Evolutionary conservation across 2,797 vertebrate genomes (phyloP).

Genomic region (Sebastes iracundus): DNA sequence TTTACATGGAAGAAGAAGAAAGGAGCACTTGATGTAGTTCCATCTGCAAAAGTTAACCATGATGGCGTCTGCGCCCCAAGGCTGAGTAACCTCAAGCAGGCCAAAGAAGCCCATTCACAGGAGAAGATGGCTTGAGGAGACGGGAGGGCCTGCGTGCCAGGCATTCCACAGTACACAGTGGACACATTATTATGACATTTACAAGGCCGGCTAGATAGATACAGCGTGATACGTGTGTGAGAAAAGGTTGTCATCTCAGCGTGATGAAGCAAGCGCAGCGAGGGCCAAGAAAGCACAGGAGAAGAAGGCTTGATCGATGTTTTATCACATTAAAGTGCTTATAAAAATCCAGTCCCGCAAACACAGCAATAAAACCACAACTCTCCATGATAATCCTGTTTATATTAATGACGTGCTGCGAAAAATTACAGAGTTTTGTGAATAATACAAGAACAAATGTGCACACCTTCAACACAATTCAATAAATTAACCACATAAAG

Average conservation of each 20-base stretch:
- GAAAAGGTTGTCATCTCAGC: slow-evolving; percentile 51
- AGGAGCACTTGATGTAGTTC: slow-evolving; percentile 53
- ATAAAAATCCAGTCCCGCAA: background rate
- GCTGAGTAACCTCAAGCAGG: slow-evolving; percentile 62
- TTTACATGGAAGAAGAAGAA: slow-evolving; percentile 60
- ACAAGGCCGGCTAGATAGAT: slow-evolving; percentile 71
- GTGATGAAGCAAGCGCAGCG: slow-evolving; percentile 16
- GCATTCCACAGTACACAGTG: slow-evolving; percentile 83
- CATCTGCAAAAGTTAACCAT: slow-evolving; percentile 52
- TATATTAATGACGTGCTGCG: background rate
- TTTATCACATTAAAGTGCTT: background rate
- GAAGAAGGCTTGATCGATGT: background rate
- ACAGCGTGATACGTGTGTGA: slow-evolving; percentile 67
- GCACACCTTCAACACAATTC: background rate
- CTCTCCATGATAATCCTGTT: background rate
- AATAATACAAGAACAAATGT: background rate
- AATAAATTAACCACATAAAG: too few relatives aligned
- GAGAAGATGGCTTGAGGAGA: slow-evolving; percentile 73
- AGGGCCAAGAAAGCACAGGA: slow-evolving; percentile 5
- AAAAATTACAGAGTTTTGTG: background rate
- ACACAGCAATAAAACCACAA: background rate
- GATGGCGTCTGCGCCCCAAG: slow-evolving; percentile 6
- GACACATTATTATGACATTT: slow-evolving; percentile 84
- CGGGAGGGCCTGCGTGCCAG: slow-evolving; percentile 73
- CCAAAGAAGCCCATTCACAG: slow-evolving; percentile 77